phyloP scores from a whole-genome alignment of 2,797 vertebrate genomes.

The Clamator glandarius region DNA sequence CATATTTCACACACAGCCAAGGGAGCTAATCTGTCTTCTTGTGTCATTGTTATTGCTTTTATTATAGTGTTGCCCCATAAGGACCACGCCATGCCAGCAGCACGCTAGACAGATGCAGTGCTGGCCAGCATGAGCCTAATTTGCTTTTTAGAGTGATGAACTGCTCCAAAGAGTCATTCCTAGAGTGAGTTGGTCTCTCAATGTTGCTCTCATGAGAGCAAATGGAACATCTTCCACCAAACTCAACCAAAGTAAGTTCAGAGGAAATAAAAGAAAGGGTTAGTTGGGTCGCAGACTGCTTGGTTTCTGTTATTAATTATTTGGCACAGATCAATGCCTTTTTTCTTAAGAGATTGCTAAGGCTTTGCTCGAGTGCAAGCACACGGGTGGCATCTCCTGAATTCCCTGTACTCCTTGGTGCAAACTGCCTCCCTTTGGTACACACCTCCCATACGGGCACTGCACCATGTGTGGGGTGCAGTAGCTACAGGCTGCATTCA shows the following conservation, averaged over 20 bases:
- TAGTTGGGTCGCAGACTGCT: background rate
- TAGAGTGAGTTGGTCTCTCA: background rate
- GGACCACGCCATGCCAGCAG: background rate
- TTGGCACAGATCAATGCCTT: background rate
- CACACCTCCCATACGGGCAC: too few relatives aligned
- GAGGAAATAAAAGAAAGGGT: background rate
- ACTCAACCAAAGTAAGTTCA: background rate
- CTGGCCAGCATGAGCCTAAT: background rate
- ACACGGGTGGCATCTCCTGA: background rate
- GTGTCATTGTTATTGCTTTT: background rate
- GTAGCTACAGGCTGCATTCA: rapidly evolving
- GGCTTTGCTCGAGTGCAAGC: background rate
- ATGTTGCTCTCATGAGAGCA: background rate
- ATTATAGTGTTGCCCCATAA: rapidly evolving
- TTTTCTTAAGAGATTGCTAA: background rate
- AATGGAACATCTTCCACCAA: background rate
- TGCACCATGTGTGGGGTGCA: rapidly evolving
- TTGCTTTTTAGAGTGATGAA: background rate
- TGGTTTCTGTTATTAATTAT: background rate
- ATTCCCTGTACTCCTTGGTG: background rate
- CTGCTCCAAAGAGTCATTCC: background rate
- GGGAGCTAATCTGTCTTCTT: background rate
- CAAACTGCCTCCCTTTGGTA: background rate
- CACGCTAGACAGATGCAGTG: background rate
- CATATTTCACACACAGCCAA: background rate